A percentile compares a stretch with the other conserved stretches of the same genome.
These are phyloP conservation scores for Halictus rubicundus DNA, from an alignment of 1,140 invertebrate genomes.

Conservation along the genomic window DNA sequence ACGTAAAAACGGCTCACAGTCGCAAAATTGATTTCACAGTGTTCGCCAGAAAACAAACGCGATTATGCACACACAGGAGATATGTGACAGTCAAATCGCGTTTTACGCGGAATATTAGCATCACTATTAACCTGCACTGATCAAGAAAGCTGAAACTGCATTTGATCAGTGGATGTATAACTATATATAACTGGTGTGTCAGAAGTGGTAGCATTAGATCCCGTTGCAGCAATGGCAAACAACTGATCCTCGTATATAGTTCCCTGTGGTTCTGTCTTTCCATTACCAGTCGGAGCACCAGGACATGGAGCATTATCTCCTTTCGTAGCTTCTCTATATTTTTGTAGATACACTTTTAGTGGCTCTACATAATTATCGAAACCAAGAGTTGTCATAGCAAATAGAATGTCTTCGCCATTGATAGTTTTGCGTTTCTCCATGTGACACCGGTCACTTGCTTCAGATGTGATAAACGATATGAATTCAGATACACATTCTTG, in stretches of 20 bases:
- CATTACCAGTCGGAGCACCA: constrained; percentile 64
- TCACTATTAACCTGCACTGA: constrained; percentile 36
- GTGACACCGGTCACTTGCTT: constrained; percentile 97
- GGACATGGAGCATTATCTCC: constrained; percentile 75
- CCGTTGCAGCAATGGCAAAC: constrained; percentile 76
- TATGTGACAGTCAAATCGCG: constrained; percentile 14
- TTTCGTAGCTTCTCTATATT: constrained; percentile 92
- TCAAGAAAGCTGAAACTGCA: constrained; percentile 79
- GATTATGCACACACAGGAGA: constrained; percentile 15
- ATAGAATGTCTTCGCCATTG: constrained; percentile 98
- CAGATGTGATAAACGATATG: constrained; percentile 99
- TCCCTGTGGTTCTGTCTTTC: constrained; percentile 70
- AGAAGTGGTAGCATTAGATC: constrained; percentile 73
- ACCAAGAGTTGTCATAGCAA: constrained; percentile 97
- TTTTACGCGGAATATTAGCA: constrained; percentile 28
- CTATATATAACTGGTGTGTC: constrained; percentile 79
- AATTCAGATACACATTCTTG: constrained; percentile 99
- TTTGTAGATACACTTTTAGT: constrained; percentile 96
- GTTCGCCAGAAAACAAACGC: constrained; percentile 4
- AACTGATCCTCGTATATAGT: constrained; percentile 78
- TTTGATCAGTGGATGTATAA: constrained; percentile 77
- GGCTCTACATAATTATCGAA: constrained; percentile 99
- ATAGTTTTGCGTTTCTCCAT: constrained; percentile 99
- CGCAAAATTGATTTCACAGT: constrained; percentile 19
- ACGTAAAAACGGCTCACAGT: neutral